Evolutionary conservation across 2,888 invertebrate genomes (phyloP).

Genomic region (Patella depressa): DNA sequence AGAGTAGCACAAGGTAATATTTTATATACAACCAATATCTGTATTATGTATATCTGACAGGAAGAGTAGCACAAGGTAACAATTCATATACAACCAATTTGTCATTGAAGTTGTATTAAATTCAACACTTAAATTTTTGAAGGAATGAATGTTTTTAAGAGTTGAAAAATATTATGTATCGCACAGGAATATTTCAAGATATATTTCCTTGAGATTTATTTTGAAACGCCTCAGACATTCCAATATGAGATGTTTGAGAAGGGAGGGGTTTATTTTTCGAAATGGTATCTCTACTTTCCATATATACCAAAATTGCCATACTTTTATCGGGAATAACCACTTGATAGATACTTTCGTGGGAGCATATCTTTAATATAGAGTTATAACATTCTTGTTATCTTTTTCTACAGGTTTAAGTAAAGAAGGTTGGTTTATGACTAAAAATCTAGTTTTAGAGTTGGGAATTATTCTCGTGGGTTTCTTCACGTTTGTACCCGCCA

Average conservation of each 20-base stretch:
- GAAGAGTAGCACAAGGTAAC: neutral
- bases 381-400: neutral
- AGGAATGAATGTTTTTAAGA: too few relatives aligned
- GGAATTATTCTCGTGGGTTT: constrained; percentile 89
- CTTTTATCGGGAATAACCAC: too few relatives aligned
- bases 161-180: too few relatives aligned
- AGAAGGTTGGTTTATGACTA: constrained; percentile 98
- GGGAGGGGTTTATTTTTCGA: neutral
- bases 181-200: too few relatives aligned
- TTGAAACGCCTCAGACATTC: neutral
- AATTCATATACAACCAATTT: too few relatives aligned
- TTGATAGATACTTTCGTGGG: too few relatives aligned
- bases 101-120: neutral
- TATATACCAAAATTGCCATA: too few relatives aligned
- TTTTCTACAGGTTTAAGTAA: constrained; percentile 83
- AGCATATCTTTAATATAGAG: neutral
- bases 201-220: too few relatives aligned
- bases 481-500: constrained; percentile 95
- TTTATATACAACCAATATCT: too few relatives aligned
- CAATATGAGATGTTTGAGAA: neutral
- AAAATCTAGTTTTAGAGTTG: constrained; percentile 93
- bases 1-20: constrained; percentile 83
- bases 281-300: neutral
- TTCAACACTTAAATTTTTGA: neutral
- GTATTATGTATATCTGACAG: neutral